Evolutionary conservation across 1,140 invertebrate species (phyloP).

Genomic region (Psix sp.): DNA sequence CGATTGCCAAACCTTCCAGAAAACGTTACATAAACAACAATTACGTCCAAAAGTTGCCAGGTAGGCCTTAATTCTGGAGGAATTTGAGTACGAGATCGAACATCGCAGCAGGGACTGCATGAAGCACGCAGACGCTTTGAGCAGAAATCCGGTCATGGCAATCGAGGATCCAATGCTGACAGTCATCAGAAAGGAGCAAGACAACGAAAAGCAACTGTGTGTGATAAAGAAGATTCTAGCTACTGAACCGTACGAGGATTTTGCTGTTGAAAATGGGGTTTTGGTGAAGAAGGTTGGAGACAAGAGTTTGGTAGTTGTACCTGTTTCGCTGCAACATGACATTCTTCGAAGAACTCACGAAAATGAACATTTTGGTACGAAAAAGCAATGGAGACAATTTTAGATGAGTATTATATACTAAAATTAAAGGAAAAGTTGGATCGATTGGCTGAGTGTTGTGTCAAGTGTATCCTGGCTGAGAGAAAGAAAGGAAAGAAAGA

Average conservation of each 20-base stretch:
- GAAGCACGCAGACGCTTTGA: conserved; percentile 2
- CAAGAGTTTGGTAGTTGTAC: not conserved
- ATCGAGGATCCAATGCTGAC: not conserved
- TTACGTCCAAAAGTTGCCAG: not conserved
- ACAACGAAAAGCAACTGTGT: not conserved
- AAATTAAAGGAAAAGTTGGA: not conserved
- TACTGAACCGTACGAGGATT: conserved; percentile 3
- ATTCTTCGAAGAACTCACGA: not conserved
- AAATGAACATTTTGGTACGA: conserved; percentile 46
- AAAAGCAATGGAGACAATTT: conserved; percentile 36
- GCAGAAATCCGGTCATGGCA: conserved; percentile 1
- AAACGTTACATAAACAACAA: not conserved
- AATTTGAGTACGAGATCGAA: not conserved
- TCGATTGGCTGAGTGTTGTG: not conserved
- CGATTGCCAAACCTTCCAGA: not conserved
- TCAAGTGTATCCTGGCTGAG: not conserved
- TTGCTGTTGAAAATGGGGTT: not conserved
- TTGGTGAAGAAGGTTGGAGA: not conserved
- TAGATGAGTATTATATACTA: conserved; percentile 1
- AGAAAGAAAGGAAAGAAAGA: not conserved
- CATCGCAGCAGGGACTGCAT: not conserved
- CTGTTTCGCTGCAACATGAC: not conserved
- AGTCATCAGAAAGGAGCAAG: not conserved
- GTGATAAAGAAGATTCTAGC: not conserved
- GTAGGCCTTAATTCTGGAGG: not conserved